Evolutionary conservation across 2,113 vertebrate genomes (phyloP).

Genomic region (Pampusana beccarii): DNA sequence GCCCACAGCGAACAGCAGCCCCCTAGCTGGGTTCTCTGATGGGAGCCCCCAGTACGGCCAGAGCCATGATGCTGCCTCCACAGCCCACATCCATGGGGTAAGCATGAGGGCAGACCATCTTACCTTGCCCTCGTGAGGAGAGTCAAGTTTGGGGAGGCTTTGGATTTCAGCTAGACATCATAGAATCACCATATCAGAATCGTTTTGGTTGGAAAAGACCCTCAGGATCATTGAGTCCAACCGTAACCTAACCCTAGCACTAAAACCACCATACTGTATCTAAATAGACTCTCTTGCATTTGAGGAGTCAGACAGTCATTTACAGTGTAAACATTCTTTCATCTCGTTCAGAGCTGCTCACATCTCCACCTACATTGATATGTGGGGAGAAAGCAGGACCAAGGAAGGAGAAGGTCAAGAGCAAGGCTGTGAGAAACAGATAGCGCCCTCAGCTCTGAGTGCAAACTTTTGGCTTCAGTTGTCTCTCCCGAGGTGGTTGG

Average conservation of each 20-base stretch:
- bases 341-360: not conserved
- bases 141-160: not conserved
- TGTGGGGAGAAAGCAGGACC: not conserved
- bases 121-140: rapidly evolving
- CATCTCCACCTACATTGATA: not conserved
- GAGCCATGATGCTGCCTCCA: not conserved
- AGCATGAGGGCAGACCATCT: not conserved
- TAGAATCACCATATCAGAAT: too few species aligned
- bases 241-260: too few species aligned
- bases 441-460: not conserved
- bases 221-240: too few species aligned
- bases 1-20: rapidly evolving
- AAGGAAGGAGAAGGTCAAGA: not conserved
- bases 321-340: not conserved
- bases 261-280: not conserved
- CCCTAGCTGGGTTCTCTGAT: not conserved
- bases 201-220: too few species aligned
- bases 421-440: not conserved
- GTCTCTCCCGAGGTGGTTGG: not conserved
- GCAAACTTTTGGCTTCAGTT: not conserved
- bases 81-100: rapidly evolving
- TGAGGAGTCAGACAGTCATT: not conserved
- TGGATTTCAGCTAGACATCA: not conserved
- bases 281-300: not conserved
- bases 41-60: not conserved